A percentile compares a stretch with the other conserved stretches of the same genome.
These are phyloP conservation scores for Laodelphax striatellus DNA, from an alignment of 1,140 invertebrate species.

Conservation along the genomic window DNA sequence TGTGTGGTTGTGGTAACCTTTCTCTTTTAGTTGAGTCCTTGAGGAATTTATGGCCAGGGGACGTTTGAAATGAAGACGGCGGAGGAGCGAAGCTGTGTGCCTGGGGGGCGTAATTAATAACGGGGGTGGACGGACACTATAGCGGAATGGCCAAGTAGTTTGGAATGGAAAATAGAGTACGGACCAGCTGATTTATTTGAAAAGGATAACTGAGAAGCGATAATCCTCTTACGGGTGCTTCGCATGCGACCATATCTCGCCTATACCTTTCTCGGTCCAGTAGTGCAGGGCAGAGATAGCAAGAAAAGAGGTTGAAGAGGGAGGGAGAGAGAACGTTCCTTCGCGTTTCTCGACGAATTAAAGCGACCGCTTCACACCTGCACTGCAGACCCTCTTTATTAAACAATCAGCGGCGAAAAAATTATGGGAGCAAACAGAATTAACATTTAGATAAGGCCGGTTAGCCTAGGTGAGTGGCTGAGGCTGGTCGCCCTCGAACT, in stretches of 20 bases:
- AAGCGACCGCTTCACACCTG: background rate
- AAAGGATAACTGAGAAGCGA: background rate
- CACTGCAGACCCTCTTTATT: background rate
- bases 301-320: background rate
- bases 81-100: no score
- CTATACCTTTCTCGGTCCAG: background rate
- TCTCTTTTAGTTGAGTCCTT: no score
- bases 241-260: constrained; percentile 1
- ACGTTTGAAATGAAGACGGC: no score
- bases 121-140: no score
- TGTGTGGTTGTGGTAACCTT: no score
- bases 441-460: constrained; percentile 1
- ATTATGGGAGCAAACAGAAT: background rate
- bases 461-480: background rate
- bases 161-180: no score
- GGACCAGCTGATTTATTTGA: background rate
- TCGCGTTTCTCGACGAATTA: background rate
- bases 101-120: no score
- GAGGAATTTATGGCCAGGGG: no score
- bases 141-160: no score
- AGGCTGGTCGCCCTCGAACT: no score
- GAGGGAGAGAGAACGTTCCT: background rate
- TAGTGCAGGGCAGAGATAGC: no score
- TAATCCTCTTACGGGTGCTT: background rate
- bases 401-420: constrained; percentile 1